phyloP scores from a whole-genome alignment of 2,888 invertebrate species.

The Plusia festucae region DNA sequence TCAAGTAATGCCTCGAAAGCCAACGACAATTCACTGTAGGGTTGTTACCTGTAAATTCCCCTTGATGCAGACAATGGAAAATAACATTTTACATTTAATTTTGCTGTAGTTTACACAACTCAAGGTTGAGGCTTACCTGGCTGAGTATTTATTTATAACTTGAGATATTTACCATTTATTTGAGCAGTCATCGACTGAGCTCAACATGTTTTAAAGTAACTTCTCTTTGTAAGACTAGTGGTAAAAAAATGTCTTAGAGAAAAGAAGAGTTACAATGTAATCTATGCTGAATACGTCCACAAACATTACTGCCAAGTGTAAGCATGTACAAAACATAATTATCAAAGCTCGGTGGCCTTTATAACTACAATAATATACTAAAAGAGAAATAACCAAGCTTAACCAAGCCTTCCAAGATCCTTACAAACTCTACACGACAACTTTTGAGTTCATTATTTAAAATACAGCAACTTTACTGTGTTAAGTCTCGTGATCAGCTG shows the following conservation, averaged over 20 bases:
- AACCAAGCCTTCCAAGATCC: not conserved
- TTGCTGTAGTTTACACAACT: not conserved
- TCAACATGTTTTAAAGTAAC: not conserved
- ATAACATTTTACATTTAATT: not conserved
- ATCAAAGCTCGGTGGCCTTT: not conserved
- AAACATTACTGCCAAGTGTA: not conserved
- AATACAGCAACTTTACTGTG: conserved; percentile 6
- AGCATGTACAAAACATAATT: not conserved
- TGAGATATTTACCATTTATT: not conserved
- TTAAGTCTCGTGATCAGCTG: conserved; percentile 24
- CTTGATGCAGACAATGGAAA: not conserved
- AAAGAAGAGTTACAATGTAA: too few relatives aligned
- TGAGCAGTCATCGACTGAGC: not conserved
- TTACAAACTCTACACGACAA: not conserved
- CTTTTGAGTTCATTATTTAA: conserved; percentile 15
- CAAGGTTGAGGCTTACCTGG: not conserved
- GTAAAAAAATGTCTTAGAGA: too few relatives aligned
- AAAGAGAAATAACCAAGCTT: not conserved
- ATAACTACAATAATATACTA: not conserved
- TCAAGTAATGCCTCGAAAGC: conserved; percentile 47
- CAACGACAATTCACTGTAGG: conserved; percentile 51
- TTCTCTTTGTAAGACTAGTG: too few relatives aligned
- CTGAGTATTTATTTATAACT: not conserved
- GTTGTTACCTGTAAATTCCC: conserved; percentile 22
- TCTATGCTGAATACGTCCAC: not conserved